Evolutionary conservation across 1,140 invertebrate species (phyloP).

Genomic region (Procambarus virginalis): DNA sequence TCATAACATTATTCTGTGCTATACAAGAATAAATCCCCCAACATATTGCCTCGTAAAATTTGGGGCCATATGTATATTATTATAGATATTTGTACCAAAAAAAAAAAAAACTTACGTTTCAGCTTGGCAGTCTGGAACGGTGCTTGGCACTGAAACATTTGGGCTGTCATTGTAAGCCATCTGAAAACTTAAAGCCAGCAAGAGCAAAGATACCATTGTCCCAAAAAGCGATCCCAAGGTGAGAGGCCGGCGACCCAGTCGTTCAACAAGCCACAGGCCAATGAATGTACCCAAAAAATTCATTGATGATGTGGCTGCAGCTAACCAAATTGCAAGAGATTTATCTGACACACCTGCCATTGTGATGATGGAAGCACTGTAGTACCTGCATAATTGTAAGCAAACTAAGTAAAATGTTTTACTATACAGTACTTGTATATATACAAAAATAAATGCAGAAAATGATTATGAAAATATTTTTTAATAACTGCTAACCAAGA

Average conservation of each 20-base stretch:
- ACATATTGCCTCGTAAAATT: too few species aligned
- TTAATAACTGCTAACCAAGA: too few species aligned
- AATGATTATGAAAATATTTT: too few species aligned
- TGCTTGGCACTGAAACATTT: constrained; percentile 71
- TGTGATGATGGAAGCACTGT: constrained; percentile 80
- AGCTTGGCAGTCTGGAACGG: constrained; percentile 25
- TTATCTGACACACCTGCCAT: constrained; percentile 78
- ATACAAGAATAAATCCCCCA: too few species aligned
- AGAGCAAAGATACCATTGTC: constrained; percentile 75
- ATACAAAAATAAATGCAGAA: too few species aligned
- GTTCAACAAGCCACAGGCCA: constrained; percentile 79
- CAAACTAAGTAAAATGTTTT: background rate
- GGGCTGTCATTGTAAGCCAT: constrained; percentile 75
- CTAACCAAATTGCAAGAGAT: constrained; percentile 79
- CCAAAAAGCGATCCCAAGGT: constrained; percentile 77
- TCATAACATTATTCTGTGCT: too few species aligned
- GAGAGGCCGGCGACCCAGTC: constrained; percentile 78
- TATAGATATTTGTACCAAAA: too few species aligned
- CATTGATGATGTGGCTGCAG: constrained; percentile 77
- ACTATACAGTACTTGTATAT: too few species aligned
- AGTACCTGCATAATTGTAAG: constrained; percentile 76
- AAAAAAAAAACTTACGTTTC: constrained; percentile 38
- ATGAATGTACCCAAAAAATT: constrained; percentile 79
- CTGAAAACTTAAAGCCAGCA: constrained; percentile 77
- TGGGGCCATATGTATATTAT: too few species aligned